These are phyloP conservation scores for Hesperophylax magnus DNA, from an alignment of 1,140 invertebrate species.

Conservation along the genomic window DNA sequence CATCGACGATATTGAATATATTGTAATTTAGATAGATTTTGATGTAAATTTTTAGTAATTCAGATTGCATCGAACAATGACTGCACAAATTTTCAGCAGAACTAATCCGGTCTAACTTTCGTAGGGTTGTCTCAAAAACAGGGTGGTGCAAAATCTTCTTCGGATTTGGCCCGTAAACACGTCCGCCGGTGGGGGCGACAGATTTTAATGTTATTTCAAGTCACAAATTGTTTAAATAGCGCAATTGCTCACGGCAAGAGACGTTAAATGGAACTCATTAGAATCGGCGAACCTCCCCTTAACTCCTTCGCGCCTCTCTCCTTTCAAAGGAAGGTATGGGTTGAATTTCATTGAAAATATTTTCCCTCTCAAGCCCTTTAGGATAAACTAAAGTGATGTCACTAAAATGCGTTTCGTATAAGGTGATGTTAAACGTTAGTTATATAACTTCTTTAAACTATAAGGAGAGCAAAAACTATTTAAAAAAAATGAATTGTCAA, in stretches of 20 bases:
- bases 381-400: no score
- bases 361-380: no score
- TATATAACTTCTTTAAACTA: no score
- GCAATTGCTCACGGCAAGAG: constrained; percentile 67
- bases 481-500: no score
- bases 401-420: no score
- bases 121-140: constrained; percentile 17
- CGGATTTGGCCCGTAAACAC: constrained; percentile 50
- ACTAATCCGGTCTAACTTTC: constrained; percentile 14
- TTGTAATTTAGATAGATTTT: no score
- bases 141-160: constrained; percentile 28
- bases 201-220: constrained; percentile 72
- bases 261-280: constrained; percentile 70
- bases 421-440: no score
- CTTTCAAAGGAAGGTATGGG: no score
- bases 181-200: constrained; percentile 60
- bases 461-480: no score
- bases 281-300: constrained; percentile 58
- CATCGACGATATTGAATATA: no score
- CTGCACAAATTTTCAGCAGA: background rate
- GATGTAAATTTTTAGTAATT: no score
- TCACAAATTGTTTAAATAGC: constrained; percentile 72
- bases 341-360: no score
- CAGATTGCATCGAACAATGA: background rate
- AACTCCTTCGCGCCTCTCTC: constrained; percentile 15